Base-by-base conservation (phyloP, 2,888 invertebrate genomes). In the Plagiodera versicolora region DNA sequence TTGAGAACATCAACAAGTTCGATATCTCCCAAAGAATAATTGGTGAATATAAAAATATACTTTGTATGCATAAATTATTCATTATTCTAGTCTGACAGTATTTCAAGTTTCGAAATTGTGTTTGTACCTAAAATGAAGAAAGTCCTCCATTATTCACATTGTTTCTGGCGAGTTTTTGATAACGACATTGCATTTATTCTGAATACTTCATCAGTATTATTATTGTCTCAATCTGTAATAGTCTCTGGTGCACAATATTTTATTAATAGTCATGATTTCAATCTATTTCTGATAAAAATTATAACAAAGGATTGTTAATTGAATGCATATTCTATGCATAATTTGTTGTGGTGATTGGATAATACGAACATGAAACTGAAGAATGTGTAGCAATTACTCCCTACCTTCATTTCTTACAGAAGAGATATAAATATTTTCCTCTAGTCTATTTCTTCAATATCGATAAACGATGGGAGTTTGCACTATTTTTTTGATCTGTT, bases 391-490 rank as follows among this genome's bases (percentile, higher is more conserved):
- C 51, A 55, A 48, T 58, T 39, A 35, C 56, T 61, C 59, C 62
- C 61, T 61, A 55, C 52, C 55, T 35, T 47, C 20, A 53, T 35
- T 14, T 53, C 56, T 20, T 57, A 39, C 59, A 63, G 57, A 57
- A 54, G 9, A 39, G 9, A 50, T 63, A 66, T 66, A 66, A 63
- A 65, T 65, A 57, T 58, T 32, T 51, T 56, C 66, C 60, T 58
- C 59, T 59, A 19, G 39, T 56, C 59, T 20, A 45, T 30, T 54
- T 50, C 19, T 18, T n/a, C 44, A 24, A 30, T 54, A 28, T 49
- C 14, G n/a, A 28, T n/a, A 49, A 11, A 60, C 47, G 16, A 65
- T 65, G 65, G 62, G 57, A 24, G 57, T 16, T 18, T 49, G 35
- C 46, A 18, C 52, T 11, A 9, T 61, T 18, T 14, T 64, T 17